Conservation (phyloP, 2,113 vertebrate genomes). For the Anseranas semipalmata region DNA sequence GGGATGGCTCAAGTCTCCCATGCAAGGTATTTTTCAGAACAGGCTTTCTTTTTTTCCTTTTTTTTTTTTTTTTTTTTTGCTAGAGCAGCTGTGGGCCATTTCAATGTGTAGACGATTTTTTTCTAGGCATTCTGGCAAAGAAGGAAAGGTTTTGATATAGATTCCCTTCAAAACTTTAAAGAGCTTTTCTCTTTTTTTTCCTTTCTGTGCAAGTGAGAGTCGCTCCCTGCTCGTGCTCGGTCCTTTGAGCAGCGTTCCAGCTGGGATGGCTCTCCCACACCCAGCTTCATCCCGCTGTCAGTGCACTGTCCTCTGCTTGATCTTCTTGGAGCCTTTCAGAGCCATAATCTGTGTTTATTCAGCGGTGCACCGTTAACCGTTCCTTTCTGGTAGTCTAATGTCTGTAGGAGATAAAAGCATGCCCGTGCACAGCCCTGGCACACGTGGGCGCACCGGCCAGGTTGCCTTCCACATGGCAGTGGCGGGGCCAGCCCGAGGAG, state of each 20-base stretch:
- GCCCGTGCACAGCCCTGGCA: neutral
- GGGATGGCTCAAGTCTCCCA: neutral
- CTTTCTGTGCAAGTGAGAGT: neutral
- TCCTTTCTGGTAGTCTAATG: neutral
- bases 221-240: neutral
- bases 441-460: neutral
- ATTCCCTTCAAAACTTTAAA: neutral
- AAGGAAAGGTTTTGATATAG: neutral
- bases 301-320: conserved; percentile 46
- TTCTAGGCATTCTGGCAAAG: neutral
- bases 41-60: neutral
- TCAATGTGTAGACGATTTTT: neutral
- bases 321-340: neutral
- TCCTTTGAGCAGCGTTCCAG: conserved; percentile 2
- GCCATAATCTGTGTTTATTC: conserved; percentile 16
- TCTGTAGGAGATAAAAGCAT: neutral
- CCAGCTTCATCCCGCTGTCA: conserved; percentile 7
- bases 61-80: neutral
- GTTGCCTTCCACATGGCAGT: neutral
- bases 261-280: conserved; percentile 65
- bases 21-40: neutral
- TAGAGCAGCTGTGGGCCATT: neutral
- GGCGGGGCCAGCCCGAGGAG: neutral
- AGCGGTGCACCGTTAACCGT: neutral
- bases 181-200: neutral